These are phyloP conservation scores for Sarcophaga rosellei DNA, from an alignment of 2,888 invertebrate species.

Conservation along the genomic window DNA sequence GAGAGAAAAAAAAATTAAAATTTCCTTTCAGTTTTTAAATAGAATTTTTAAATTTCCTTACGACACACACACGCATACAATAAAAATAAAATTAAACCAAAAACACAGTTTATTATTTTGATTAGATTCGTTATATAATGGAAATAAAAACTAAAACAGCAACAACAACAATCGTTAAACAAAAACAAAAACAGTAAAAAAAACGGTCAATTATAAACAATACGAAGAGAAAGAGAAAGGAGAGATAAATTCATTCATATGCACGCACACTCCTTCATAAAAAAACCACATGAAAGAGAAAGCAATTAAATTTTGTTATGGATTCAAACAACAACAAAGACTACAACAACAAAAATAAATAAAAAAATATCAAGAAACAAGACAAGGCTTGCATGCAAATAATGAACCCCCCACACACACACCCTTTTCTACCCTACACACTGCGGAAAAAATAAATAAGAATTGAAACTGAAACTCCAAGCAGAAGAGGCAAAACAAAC, in stretches of 20 bases:
- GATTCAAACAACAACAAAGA: too few species aligned
- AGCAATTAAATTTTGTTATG: neutral
- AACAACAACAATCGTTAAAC: constrained; percentile 2
- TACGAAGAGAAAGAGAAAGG: neutral
- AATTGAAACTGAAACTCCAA: neutral
- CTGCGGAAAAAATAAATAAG: neutral
- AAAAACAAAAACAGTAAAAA: constrained; percentile 22
- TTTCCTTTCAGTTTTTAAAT: neutral
- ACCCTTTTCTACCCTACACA: too few species aligned
- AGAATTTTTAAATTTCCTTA: constrained; percentile 19
- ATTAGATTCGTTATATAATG: neutral
- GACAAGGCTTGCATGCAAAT: neutral
- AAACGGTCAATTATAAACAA: neutral
- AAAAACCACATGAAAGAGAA: constrained; percentile 62
- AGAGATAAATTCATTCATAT: neutral
- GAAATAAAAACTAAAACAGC: neutral
- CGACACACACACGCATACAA: constrained; percentile 11
- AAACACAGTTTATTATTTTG: neutral
- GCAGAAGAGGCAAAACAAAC: neutral
- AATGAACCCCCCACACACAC: too few species aligned
- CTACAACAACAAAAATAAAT: neutral
- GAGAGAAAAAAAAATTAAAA: too few species aligned
- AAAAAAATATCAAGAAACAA: neutral
- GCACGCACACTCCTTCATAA: neutral
- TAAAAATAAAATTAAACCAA: neutral